Evolutionary conservation across 2,797 vertebrate species (phyloP), one percentile per base, ranked within the genome.

Genomic region (Tarsius wallacei): DNA sequence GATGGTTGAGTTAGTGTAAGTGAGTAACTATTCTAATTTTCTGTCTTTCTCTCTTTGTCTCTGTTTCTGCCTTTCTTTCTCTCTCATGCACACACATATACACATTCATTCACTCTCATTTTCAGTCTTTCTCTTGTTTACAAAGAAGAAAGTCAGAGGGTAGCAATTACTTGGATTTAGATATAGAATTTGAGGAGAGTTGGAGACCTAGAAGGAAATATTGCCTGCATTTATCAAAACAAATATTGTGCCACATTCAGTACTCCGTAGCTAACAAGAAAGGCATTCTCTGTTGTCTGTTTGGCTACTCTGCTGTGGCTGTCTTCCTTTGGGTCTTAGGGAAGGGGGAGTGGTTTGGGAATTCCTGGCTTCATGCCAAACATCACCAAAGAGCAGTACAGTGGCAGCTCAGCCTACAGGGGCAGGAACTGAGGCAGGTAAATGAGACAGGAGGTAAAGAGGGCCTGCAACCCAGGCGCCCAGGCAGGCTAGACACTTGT

Each of bases 201-300:
- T n/a, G 5, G 64, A 26, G 19, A 22, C 61, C 22, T 14, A n/a
- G 47, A n/a, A 6, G 16, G 8, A 15, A 11, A n/a, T 0, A 1
- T 17, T 22, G 11, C 15, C n/a, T 26, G 12, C 68, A 17, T 21
- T 9, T 53, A 8, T 24, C 17, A 7, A 11, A 49, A 47, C 0
- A 0, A 9, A 11, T 1, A 2, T 0, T 0, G 7, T 26, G 47
- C 49, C 28, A 42, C 8, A 8, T 1, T 19, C 0, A 7, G 24
- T 2, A 0, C 13, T 55, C 2, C 10, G 33, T 1, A 53, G 51
- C 16, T 7, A 51, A 6, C 59, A 14, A 1, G 36, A 70, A 26
- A 77, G 24, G 33, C 6, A 0, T 2, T 10, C 7, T 31, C 51
- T 31, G 1, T n/a, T 21, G 22, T 12, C 9, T 47, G 3, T 2